phyloP scores from a whole-genome alignment of 2,797 vertebrate genomes.

The Galagoides demidoff region DNA sequence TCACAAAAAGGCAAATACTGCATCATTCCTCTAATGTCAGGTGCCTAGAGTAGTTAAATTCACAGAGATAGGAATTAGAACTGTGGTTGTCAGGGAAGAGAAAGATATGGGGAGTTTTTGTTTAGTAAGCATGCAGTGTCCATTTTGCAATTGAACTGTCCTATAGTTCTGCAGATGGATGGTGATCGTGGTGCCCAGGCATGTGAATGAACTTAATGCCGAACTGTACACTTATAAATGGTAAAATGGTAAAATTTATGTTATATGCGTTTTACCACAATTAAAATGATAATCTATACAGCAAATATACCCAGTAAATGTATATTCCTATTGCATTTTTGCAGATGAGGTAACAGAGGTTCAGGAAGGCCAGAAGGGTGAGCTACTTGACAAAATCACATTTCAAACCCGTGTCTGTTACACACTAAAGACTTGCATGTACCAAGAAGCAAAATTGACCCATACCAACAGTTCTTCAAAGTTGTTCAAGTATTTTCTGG shows the following conservation, averaged over 20 bases:
- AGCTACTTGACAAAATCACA: background rate
- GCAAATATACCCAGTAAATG: background rate
- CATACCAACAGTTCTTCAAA: background rate
- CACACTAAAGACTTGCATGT: background rate
- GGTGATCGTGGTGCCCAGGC: background rate
- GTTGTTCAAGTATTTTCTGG: background rate
- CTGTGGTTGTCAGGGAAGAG: background rate
- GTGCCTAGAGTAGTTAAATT: background rate
- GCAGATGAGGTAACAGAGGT: background rate
- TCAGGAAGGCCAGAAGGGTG: background rate
- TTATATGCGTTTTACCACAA: background rate
- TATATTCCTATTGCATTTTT: slow-evolving; percentile 36
- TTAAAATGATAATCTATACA: background rate
- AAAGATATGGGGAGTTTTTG: background rate
- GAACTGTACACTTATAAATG: background rate
- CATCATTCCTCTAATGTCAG: background rate
- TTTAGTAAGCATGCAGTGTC: background rate
- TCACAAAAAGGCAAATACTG: background rate
- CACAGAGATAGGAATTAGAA: background rate
- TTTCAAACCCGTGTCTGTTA: background rate
- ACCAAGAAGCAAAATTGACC: background rate
- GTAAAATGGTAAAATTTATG: background rate
- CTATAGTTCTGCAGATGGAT: background rate
- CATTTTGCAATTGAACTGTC: background rate
- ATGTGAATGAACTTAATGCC: background rate